Evolutionary conservation across 2,797 vertebrate genomes (phyloP), one percentile per base, ranked within the genome.

Genomic region (Leptatherina wallacei): DNA sequence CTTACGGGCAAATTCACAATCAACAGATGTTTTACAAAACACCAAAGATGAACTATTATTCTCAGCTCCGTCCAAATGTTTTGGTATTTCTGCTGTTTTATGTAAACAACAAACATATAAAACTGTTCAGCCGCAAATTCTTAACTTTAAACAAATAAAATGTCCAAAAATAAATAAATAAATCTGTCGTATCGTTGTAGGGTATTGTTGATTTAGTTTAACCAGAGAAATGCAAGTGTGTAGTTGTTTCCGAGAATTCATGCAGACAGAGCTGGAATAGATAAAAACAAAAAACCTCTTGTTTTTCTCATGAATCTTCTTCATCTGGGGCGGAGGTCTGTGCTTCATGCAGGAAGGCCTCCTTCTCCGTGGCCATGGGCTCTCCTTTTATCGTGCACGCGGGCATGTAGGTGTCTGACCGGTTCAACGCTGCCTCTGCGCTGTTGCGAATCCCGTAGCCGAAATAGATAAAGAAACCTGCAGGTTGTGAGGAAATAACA

Each of bases 391-490:
- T 93, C 69, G 68, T 62, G 91, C 89, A 44, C 81, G 82, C 32
- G 0, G 93, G 84, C 0, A 62, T 54, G 54, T 62, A 86, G 24
- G 14, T 6, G 30, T 93, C 93, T 0, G 85, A 78, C 24, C 51
- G 65, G 47, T 22, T 72, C 72, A 84, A 7, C 0, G 47, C 79
- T 0, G 94, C 96, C 86, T 97, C 96, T 14, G 94, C 87, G 0
- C 97, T 99, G 90, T 99, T 95, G 80, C 95, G 88, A 38, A 99
- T 92, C 27, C 98, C 97, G 0, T 99, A 99, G 44, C 82, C 44
- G 8, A 99, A 98, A 91, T 99, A 99, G 91, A 99, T 98, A 13
- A 90, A 0, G 71, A 98, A 96, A 49, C 98, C 98, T 99, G 62
- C n/a, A 65, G 56, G 67, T 7, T 20, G 7, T 9, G 60, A 0